Conservation (phyloP, 1,140 invertebrate species). For the Rhagoletis zephyria region DNA sequence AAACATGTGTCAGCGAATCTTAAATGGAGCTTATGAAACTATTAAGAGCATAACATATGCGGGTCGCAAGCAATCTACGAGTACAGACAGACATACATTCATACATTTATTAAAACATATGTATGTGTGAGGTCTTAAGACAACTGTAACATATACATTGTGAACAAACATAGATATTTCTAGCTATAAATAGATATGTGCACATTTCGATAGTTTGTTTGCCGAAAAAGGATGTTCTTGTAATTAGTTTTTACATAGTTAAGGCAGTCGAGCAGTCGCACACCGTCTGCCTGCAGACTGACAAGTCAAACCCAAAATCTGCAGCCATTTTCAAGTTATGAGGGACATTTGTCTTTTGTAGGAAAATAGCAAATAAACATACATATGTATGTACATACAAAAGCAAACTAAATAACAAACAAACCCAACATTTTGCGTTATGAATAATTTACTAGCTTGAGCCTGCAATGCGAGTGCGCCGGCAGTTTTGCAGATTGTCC, state of each 20-base stretch:
- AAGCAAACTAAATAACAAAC: slow-evolving; percentile 56
- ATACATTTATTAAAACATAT: background rate
- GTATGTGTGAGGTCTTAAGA: background rate
- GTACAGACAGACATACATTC: background rate
- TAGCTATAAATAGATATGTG: background rate
- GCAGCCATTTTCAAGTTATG: slow-evolving; percentile 25
- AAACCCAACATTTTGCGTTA: slow-evolving; percentile 62
- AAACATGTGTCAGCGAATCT: slow-evolving; percentile 73
- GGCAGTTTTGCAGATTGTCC: background rate
- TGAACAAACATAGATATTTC: background rate
- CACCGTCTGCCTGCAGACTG: background rate
- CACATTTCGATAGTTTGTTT: background rate
- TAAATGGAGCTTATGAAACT: slow-evolving; percentile 73
- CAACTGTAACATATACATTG: background rate
- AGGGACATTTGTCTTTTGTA: slow-evolving; percentile 54
- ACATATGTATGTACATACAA: too few relatives aligned
- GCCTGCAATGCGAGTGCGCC: background rate
- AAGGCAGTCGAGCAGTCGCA: background rate
- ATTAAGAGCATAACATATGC: slow-evolving; percentile 62
- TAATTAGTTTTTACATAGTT: slow-evolving; percentile 52
- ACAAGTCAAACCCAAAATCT: slow-evolving; percentile 26
- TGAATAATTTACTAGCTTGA: slow-evolving; percentile 65
- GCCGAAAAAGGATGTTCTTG: slow-evolving; percentile 16
- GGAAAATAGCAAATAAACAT: slow-evolving; percentile 55
- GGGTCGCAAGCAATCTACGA: background rate